Percentiles rank a stretch among this genome's conserved stretches.
phyloP scores from a whole-genome alignment of 2,113 vertebrate species.

The Plotosus lineatus region DNA sequence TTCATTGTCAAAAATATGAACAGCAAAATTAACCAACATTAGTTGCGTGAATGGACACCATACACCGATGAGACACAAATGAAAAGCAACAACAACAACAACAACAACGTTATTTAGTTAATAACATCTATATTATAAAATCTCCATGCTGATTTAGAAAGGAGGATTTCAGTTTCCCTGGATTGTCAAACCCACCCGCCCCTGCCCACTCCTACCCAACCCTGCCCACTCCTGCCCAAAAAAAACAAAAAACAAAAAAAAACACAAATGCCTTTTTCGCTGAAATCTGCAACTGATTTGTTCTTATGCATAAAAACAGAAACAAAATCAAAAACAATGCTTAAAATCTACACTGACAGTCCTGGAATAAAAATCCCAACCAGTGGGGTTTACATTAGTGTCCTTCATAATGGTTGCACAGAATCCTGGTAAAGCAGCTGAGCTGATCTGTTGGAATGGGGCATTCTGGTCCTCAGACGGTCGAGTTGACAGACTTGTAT shows the following conservation, averaged over 20 bases:
- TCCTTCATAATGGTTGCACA: constrained; percentile 31
- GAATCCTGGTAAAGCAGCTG: constrained; percentile 23
- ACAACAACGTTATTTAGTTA: no score
- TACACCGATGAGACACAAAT: constrained; percentile 30
- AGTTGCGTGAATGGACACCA: constrained; percentile 32
- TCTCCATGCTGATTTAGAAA: constrained; percentile 12
- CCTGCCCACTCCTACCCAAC: constrained; percentile 20
- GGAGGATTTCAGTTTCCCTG: constrained; percentile 38
- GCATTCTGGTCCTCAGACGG: constrained; percentile 28
- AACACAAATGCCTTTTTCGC: constrained; percentile 18
- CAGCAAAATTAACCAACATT: constrained; percentile 30
- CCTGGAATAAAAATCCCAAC: constrained; percentile 49
- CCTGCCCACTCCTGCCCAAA: constrained; percentile 19
- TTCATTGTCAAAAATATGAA: constrained; percentile 32
- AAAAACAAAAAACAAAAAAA: no score
- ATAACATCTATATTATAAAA: neutral
- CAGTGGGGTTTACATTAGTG: constrained; percentile 38
- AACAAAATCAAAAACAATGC: constrained; percentile 17
- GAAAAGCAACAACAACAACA: no score
- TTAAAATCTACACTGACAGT: constrained; percentile 39
- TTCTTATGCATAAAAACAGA: constrained; percentile 38
- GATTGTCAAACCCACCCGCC: constrained; percentile 55
- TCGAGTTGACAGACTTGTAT: constrained; percentile 34
- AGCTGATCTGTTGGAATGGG: constrained; percentile 29
- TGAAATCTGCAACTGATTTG: constrained; percentile 27